Evolutionary conservation across 1,140 invertebrate genomes (phyloP).

Genomic region (Probaryconus sp.): DNA sequence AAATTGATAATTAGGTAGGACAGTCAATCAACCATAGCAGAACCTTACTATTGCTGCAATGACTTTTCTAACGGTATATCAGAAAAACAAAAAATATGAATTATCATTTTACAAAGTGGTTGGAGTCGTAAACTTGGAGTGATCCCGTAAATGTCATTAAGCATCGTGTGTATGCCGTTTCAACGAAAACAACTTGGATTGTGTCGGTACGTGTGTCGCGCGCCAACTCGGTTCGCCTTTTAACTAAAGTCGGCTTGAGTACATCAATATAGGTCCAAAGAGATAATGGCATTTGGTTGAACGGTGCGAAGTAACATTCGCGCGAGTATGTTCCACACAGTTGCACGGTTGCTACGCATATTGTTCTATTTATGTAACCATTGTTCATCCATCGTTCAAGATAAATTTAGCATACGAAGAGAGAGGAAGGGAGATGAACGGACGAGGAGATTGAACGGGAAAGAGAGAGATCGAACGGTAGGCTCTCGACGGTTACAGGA

Average conservation of each 20-base stretch:
- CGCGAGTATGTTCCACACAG: slow-evolving; percentile 64
- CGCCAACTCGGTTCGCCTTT: slow-evolving; percentile 9
- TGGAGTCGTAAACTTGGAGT: no score
- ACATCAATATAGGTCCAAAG: slow-evolving; percentile 48
- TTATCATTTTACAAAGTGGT: no score
- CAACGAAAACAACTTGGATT: no score
- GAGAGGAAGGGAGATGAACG: not conserved
- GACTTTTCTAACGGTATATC: no score
- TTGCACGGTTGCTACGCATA: slow-evolving; percentile 70
- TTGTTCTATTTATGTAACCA: slow-evolving; percentile 79
- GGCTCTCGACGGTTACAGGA: slow-evolving; percentile 58
- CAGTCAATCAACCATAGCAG: no score
- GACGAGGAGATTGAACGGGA: not conserved
- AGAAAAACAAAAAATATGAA: no score
- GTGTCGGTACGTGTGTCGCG: not conserved
- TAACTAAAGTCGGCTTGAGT: slow-evolving; percentile 18
- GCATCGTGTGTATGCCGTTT: no score
- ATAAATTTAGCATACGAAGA: slow-evolving; percentile 73
- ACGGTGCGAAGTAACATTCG: slow-evolving; percentile 59
- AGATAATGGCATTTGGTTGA: slow-evolving; percentile 56
- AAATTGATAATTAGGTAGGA: no score
- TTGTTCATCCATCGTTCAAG: slow-evolving; percentile 78
- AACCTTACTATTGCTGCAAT: no score
- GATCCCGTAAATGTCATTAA: no score
- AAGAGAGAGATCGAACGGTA: slow-evolving; percentile 38